Percentiles rank a stretch among this genome's conserved stretches.
phyloP scores from a whole-genome alignment of 2,888 invertebrate genomes.

The Endomychus coccineus region DNA sequence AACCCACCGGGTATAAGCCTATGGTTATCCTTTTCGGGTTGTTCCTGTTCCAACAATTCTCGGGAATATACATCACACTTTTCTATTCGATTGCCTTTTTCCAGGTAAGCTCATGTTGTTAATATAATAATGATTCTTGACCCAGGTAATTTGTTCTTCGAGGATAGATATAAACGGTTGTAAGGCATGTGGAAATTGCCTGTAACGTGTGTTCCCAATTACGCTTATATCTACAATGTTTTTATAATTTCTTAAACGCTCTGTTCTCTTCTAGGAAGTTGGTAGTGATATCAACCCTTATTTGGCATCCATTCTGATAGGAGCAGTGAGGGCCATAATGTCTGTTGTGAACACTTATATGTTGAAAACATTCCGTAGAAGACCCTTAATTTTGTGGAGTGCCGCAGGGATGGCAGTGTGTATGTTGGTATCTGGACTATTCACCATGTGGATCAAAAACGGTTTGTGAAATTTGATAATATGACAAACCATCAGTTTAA shows the following conservation, averaged over 20 bases:
- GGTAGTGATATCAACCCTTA: conserved; percentile 48
- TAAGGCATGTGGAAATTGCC: too few species aligned
- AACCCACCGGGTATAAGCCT: conserved; percentile 51
- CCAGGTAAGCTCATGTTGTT: conserved; percentile 35
- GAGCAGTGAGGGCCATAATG: conserved; percentile 49
- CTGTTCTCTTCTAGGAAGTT: conserved; percentile 41
- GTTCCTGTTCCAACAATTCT: conserved; percentile 51
- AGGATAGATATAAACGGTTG: too few species aligned
- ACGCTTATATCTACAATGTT: too few species aligned
- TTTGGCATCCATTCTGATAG: conserved; percentile 51
- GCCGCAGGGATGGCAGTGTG: conserved; percentile 49
- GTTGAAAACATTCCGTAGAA: conserved; percentile 46
- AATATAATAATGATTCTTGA: background rate
- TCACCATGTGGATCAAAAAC: conserved; percentile 44
- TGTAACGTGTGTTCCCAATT: too few species aligned
- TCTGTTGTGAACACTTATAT: conserved; percentile 51
- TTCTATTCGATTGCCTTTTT: conserved; percentile 54
- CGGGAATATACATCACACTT: conserved; percentile 51
- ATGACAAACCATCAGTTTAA: too few species aligned
- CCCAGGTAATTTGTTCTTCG: too few species aligned
- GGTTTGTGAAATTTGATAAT: too few species aligned
- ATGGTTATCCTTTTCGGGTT: conserved; percentile 46
- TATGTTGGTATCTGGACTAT: conserved; percentile 50
- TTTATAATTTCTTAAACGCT: too few species aligned
- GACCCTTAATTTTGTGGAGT: conserved; percentile 48